Evolutionary conservation across 2,888 invertebrate species (phyloP).

Genomic region (Neoitamus cyanurus): DNA sequence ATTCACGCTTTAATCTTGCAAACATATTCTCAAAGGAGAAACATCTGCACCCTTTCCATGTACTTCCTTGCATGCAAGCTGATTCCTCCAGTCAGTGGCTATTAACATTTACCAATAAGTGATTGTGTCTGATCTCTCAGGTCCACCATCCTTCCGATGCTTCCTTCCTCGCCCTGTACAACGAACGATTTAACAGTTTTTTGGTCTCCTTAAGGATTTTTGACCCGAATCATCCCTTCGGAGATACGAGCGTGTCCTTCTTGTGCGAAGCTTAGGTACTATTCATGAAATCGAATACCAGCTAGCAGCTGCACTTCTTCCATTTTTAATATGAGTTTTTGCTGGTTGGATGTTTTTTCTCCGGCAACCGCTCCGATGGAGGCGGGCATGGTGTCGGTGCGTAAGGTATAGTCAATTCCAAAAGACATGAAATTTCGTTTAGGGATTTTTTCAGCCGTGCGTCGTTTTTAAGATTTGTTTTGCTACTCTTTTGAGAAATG

Average conservation of each 20-base stretch:
- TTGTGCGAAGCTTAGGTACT: constrained; percentile 15
- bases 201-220: not conserved
- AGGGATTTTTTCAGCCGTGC: constrained; percentile 9
- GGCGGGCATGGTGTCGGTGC: constrained; percentile 3
- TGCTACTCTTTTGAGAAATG: not conserved
- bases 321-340: constrained; percentile 29
- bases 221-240: constrained; percentile 30
- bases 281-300: constrained; percentile 35
- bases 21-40: not conserved
- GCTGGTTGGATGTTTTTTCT: not conserved
- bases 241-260: constrained; percentile 30
- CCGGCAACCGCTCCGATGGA: too few relatives aligned
- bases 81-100: not conserved
- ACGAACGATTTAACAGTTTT: not conserved
- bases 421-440: not conserved
- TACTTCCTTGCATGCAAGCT: not conserved
- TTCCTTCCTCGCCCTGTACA: not conserved
- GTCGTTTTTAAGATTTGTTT: not conserved
- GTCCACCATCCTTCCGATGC: not conserved
- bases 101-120: not conserved
- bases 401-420: not conserved
- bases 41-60: not conserved
- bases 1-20: not conserved
- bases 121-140: not conserved
- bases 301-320: constrained; percentile 34